Base-by-base conservation (phyloP, 2,888 invertebrate species). In the Torymus tubicola region DNA sequence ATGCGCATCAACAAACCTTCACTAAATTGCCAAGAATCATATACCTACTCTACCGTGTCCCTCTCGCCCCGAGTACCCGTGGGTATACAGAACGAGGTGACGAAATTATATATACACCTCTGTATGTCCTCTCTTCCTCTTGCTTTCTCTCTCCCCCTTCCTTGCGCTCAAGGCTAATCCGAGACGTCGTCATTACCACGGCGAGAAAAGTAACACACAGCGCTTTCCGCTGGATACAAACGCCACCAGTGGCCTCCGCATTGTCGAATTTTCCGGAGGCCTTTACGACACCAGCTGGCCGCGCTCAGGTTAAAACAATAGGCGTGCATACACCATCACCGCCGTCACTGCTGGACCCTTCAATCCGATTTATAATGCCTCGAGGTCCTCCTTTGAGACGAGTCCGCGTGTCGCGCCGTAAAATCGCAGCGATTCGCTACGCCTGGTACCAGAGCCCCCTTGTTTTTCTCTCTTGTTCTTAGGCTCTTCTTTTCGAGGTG, bases 391-490 rank as follows among this genome's bases (percentile, higher is more conserved):
- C 72, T 53, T 31, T 12, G 24, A n/a, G 53, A n/a, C n/a, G n/a
- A n/a, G n/a, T n/a, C n/a, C n/a, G n/a, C 18, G 21, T 57, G 70
- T 64, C 70, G 24, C 57, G 65, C 57, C 70, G 71, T 78, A 65
- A 78, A 78, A 78, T 78, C 71, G 65, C 3, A n/a, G 13, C 71
- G 53, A 78, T 78, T 78, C 64, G 65, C 65, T 50, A 10, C 18
- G 71, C 65, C 64, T 64, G 42, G 55, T 55, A 63, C 55, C 10
- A 31, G 2, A 2, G n/a, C n/a, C 31, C 31, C 31, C 3, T 31
- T 8, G 31, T 58, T 24, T 52, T 31, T 55, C 31, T 31, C n/a
- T n/a, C n/a, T n/a, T n/a, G n/a, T n/a, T n/a, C n/a, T n/a, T n/a
- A n/a, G n/a, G n/a, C n/a, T 21, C 21, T 14, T 53, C 14, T 13